Evolutionary conservation across 2,113 vertebrate genomes (phyloP), one percentile per base, ranked within the genome.

Genomic region (Labeo rohita): DNA sequence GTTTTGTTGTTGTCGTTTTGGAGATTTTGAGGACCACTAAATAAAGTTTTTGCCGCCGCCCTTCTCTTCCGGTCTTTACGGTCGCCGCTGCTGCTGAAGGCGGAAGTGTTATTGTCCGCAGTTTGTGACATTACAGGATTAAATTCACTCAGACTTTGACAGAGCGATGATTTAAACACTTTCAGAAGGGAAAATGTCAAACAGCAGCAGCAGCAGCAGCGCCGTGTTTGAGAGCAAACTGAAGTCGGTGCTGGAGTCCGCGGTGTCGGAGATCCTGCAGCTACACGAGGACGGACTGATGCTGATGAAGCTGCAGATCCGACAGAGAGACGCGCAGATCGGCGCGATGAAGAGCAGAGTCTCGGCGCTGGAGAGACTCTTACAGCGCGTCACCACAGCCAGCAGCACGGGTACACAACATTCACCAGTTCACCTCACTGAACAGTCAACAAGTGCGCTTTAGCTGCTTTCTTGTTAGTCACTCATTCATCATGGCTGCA

Each of bases 241-340:
- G 47, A 82, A 87, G 6, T 88, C 89, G 1, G 91, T 95, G 68
- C 91, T 95, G 93, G 94, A 94, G 75, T 88, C 93, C 6, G 95
- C 95, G 8, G 93, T 95, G 66, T 21, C 92, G 13, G 94, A 95
- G 56, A 93, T 95, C 80, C 87, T 91, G 15, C 91, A 92, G 28
- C 88, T 95, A 86, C 95, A 94, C 90, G 93, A 95, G 84, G 93
- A 95, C 86, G 94, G 90, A 4, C 91, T 93, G 74, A 84, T 88
- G 0, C 28, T 94, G 7, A 82, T 95, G 0, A 93, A 93, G 34
- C 61, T 90, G 2, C 93, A 95, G 90, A 90, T 95, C 2, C 92
- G 92, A 23, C 87, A 93, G 4, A 91, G 91, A 47, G 93, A 95
- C 47, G 87, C 85, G 12, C 77, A 54, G 74, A n/a, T 63, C 50